Percentiles rank a stretch among this genome's conserved stretches.
phyloP scores from a whole-genome alignment of 2,797 vertebrate genomes.

The Malacoraja senta region DNA sequence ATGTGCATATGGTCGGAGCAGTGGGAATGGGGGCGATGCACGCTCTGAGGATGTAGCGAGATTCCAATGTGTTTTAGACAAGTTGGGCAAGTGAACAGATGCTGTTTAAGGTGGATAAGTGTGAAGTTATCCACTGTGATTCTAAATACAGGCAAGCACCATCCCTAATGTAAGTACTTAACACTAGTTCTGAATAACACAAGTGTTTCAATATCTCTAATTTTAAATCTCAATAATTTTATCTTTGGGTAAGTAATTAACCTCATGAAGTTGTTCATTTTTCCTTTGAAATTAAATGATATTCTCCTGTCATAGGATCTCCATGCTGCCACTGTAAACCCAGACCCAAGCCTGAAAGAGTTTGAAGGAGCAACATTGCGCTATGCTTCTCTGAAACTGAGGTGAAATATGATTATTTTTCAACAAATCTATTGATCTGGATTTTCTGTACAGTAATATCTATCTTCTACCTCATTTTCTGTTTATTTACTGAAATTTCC shows the following conservation, averaged over 20 bases:
- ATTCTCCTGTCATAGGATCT: slow-evolving; percentile 66
- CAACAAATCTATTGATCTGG: neutral
- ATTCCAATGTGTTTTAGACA: no score
- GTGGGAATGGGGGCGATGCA: no score
- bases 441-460: neutral
- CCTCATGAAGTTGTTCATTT: neutral
- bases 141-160: no score
- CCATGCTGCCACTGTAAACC: slow-evolving; percentile 84
- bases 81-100: no score
- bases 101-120: no score
- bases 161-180: neutral
- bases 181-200: neutral
- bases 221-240: neutral
- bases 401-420: slow-evolving; percentile 55
- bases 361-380: slow-evolving; percentile 89
- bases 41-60: no score
- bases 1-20: no score
- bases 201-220: neutral
- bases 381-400: slow-evolving; percentile 87
- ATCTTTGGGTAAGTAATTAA: neutral
- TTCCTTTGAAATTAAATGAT: neutral
- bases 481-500: neutral
- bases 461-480: neutral
- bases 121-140: no score
- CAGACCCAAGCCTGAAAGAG: slow-evolving; percentile 91